Conservation (phyloP, 2,113 vertebrate genomes). For the Miniopterus natalensis region DNA sequence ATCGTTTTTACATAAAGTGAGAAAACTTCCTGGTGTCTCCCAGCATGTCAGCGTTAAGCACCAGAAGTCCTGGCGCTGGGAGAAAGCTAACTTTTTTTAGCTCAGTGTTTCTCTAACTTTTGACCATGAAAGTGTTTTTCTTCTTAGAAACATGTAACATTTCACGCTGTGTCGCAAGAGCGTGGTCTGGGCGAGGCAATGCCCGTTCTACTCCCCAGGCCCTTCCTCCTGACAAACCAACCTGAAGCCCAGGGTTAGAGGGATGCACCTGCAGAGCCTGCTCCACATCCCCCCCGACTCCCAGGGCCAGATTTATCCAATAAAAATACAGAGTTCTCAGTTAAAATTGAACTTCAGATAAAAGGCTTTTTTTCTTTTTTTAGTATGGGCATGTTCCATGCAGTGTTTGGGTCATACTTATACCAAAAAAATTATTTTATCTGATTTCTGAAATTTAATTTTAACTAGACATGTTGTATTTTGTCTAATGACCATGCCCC, state of each 20-base stretch:
- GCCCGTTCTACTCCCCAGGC: not conserved
- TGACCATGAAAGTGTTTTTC: not conserved
- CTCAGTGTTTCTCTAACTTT: not conserved
- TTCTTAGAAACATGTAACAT: not conserved
- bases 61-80: not conserved
- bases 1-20: not conserved
- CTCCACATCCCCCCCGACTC: not conserved
- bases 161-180: not conserved
- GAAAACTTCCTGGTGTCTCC: not conserved
- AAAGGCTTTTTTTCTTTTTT: too few relatives aligned
- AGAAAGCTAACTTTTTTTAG: not conserved
- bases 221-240: not conserved
- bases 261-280: not conserved
- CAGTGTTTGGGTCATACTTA: not conserved
- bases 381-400: too few relatives aligned
- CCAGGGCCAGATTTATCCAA: not conserved
- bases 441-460: not conserved
- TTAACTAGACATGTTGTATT: not conserved
- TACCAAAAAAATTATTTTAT: too few relatives aligned
- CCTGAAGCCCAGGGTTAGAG: rapidly evolving
- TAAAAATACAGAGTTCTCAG: not conserved
- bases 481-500: not conserved
- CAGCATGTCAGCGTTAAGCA: not conserved
- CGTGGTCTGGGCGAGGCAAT: not conserved
- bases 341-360: not conserved